Evolutionary conservation across 1,140 invertebrate species (phyloP).

Genomic region (Lucilia cuprina): DNA sequence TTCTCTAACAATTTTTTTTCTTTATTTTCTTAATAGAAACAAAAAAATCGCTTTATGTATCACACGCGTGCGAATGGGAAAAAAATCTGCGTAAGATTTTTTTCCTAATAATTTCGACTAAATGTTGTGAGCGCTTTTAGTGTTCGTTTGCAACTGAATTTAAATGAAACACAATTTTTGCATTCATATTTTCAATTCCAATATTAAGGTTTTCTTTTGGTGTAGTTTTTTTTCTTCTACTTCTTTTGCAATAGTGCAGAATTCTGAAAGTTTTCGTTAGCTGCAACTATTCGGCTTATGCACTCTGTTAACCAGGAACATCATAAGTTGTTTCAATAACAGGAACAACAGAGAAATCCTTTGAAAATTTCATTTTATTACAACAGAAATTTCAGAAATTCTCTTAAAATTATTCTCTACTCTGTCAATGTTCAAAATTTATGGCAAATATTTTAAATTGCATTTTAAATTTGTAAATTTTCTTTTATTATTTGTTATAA

Average conservation of each 20-base stretch:
- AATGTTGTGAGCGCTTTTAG: slow-evolving; percentile 24
- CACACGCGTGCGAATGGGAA: slow-evolving; percentile 30
- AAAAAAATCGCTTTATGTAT: slow-evolving; percentile 2
- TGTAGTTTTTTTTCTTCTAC: too few species aligned
- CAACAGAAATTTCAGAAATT: too few species aligned
- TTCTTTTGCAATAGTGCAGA: not conserved
- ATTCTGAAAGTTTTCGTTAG: too few species aligned
- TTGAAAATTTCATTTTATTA: too few species aligned
- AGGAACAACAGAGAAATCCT: too few species aligned
- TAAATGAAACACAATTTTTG: slow-evolving; percentile 28
- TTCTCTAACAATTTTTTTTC: not conserved
- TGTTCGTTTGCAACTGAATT: slow-evolving; percentile 34
- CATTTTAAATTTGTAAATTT: not conserved
- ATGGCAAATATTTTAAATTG: not conserved
- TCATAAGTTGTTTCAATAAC: not conserved
- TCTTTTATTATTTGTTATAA: too few species aligned
- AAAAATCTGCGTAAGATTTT: not conserved
- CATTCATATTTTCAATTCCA: slow-evolving; percentile 20
- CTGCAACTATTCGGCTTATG: not conserved
- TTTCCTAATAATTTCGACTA: not conserved
- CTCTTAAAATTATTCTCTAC: too few species aligned
- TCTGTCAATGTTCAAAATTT: too few species aligned
- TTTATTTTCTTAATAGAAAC: not conserved
- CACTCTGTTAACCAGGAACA: not conserved
- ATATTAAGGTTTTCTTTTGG: slow-evolving; percentile 12